These are phyloP conservation scores for Drosophila neutralis DNA, from an alignment of 2,888 invertebrate species.

Conservation along the genomic window DNA sequence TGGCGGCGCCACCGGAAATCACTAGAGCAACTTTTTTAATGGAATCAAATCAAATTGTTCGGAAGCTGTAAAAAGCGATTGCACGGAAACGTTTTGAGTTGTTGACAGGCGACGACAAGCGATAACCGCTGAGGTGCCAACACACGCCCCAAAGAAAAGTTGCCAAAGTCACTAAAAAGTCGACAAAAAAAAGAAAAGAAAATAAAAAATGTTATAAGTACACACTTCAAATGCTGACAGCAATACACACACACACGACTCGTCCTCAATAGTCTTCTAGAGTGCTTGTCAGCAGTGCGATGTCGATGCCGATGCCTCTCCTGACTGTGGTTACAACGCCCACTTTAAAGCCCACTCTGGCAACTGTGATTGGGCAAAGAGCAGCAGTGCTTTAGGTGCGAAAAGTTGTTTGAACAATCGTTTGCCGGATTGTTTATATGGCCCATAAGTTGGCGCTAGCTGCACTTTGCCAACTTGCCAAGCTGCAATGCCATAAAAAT, in stretches of 20 bases:
- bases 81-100: conserved; percentile 81
- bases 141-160: conserved; percentile 66
- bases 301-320: background rate
- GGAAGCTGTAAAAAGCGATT: conserved; percentile 82
- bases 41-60: conserved; percentile 81
- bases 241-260: conserved; percentile 44
- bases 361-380: conserved; percentile 73
- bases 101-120: conserved; percentile 69
- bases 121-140: conserved; percentile 75
- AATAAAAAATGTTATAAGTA: conserved; percentile 60
- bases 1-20: conserved; percentile 63
- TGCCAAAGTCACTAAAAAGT: conserved; percentile 63
- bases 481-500: conserved; percentile 73
- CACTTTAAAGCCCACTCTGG: conserved; percentile 59
- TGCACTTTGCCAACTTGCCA: conserved; percentile 61
- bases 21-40: conserved; percentile 80
- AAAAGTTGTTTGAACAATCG: conserved; percentile 56
- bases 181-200: conserved; percentile 39
- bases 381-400: conserved; percentile 59
- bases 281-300: conserved; percentile 52
- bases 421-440: conserved; percentile 61
- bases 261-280: conserved; percentile 71
- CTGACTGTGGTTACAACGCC: conserved; percentile 47
- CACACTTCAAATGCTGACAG: conserved; percentile 68
- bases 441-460: conserved; percentile 64